phyloP scores from a whole-genome alignment of 2,797 vertebrate genomes.

The Chiloscyllium punctatum region DNA sequence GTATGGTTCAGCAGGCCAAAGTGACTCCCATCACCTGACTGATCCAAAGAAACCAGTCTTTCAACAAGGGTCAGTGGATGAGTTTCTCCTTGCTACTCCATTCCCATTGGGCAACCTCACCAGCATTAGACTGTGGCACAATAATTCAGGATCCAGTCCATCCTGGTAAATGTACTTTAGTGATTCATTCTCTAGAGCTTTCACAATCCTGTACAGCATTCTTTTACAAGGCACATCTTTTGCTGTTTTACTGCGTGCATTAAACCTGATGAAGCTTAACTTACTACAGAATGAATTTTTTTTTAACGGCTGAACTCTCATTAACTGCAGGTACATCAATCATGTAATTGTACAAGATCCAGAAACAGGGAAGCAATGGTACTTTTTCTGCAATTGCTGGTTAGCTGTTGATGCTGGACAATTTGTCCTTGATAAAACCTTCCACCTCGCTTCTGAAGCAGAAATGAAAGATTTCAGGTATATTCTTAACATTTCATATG shows the following conservation, averaged over 20 bases:
- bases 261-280: no score
- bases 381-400: slow-evolving; percentile 52
- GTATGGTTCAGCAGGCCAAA: slow-evolving; percentile 63
- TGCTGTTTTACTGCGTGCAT: not conserved
- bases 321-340: slow-evolving; percentile 47
- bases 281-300: not conserved
- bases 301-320: not conserved
- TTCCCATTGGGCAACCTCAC: slow-evolving; percentile 65
- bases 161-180: slow-evolving; percentile 55
- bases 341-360: slow-evolving; percentile 48
- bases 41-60: slow-evolving; percentile 67
- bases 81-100: slow-evolving; percentile 66
- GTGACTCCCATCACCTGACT: slow-evolving; percentile 56
- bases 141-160: slow-evolving; percentile 64
- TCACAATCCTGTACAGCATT: not conserved
- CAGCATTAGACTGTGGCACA: slow-evolving; percentile 65
- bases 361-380: slow-evolving; percentile 45
- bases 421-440: slow-evolving; percentile 45
- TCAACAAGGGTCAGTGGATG: slow-evolving; percentile 64
- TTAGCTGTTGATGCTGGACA: slow-evolving; percentile 47
- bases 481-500: not conserved
- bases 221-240: not conserved
- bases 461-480: slow-evolving; percentile 49
- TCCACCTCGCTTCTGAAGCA: slow-evolving; percentile 43
- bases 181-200: not conserved